phyloP scores from a whole-genome alignment of 2,797 vertebrate genomes.

The Mallotus villosus region DNA sequence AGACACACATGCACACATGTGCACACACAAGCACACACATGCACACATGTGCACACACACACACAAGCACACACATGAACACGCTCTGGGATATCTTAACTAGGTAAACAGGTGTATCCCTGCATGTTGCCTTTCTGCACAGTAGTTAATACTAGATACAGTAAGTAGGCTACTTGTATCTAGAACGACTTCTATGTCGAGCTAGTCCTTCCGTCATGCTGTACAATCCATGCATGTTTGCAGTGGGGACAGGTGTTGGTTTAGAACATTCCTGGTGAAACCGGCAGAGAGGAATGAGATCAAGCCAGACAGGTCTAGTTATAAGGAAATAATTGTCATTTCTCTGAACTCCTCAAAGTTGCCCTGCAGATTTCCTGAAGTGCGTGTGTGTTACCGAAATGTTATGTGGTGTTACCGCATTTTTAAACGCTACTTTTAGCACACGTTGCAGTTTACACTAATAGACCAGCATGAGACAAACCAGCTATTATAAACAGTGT shows the following conservation, averaged over 20 bases:
- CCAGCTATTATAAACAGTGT: not conserved
- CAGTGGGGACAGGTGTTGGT: too few species aligned
- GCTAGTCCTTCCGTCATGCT: too few species aligned
- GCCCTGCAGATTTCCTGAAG: not conserved
- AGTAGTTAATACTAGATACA: too few species aligned
- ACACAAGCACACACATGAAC: too few species aligned
- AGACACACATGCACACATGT: not conserved
- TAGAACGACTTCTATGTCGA: too few species aligned
- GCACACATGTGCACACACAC: too few species aligned
- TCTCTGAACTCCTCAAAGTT: not conserved
- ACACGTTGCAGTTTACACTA: not conserved
- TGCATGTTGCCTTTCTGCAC: too few species aligned
- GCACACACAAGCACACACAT: too few species aligned
- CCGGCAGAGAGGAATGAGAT: slow-evolving; percentile 7
- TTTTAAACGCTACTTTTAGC: not conserved
- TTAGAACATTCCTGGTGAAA: not conserved
- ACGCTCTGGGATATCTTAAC: too few species aligned
- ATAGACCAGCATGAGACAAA: not conserved
- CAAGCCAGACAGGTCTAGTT: slow-evolving; percentile 38
- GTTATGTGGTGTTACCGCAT: not conserved
- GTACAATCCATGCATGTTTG: too few species aligned
- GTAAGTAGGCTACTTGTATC: too few species aligned
- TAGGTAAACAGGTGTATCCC: too few species aligned
- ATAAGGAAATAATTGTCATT: not conserved
- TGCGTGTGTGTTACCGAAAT: not conserved